A percentile compares a stretch with the other conserved stretches of the same genome.
Evolutionary conservation across 2,888 invertebrate genomes (phyloP).

Genomic region (Hypena proboscidalis): DNA sequence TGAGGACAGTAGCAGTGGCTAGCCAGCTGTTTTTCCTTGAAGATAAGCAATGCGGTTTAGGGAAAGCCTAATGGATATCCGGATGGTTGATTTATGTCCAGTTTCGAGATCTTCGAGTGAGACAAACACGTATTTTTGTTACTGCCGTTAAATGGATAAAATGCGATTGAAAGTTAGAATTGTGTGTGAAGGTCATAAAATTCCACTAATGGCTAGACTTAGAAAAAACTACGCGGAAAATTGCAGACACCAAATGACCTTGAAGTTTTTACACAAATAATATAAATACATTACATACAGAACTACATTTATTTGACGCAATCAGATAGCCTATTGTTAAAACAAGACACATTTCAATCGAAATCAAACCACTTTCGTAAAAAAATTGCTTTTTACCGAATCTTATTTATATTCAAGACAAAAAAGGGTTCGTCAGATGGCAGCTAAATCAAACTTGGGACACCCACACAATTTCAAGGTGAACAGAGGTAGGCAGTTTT

Average conservation of each 20-base stretch:
- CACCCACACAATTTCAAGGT: constrained; percentile 80
- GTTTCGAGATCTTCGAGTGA: neutral
- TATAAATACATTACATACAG: constrained; percentile 6
- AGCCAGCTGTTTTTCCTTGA: constrained; percentile 34
- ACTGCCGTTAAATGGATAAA: constrained; percentile 1
- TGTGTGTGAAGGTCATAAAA: constrained; percentile 21
- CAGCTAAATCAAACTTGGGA: constrained; percentile 80
- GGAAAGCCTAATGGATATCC: constrained; percentile 25
- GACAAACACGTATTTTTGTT: neutral
- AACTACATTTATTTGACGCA: constrained; percentile 2
- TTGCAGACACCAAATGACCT: constrained; percentile 16
- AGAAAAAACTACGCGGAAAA: constrained; percentile 28
- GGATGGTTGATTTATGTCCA: constrained; percentile 13
- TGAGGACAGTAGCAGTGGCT: constrained; percentile 55
- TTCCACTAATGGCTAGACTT: constrained; percentile 22
- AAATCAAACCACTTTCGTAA: constrained; percentile 32
- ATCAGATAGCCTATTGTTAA: neutral
- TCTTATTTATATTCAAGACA: constrained; percentile 82
- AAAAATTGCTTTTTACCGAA: constrained; percentile 55
- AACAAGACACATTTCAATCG: constrained; percentile 6
- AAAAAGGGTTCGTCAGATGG: constrained; percentile 83
- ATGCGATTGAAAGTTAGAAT: constrained; percentile 13
- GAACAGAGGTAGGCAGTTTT: constrained; percentile 69
- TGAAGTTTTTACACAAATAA: constrained; percentile 12
- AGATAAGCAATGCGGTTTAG: constrained; percentile 37